These are phyloP conservation scores for Aphelinus atriplicis DNA, from an alignment of 1,140 invertebrate genomes.

Conservation along the genomic window DNA sequence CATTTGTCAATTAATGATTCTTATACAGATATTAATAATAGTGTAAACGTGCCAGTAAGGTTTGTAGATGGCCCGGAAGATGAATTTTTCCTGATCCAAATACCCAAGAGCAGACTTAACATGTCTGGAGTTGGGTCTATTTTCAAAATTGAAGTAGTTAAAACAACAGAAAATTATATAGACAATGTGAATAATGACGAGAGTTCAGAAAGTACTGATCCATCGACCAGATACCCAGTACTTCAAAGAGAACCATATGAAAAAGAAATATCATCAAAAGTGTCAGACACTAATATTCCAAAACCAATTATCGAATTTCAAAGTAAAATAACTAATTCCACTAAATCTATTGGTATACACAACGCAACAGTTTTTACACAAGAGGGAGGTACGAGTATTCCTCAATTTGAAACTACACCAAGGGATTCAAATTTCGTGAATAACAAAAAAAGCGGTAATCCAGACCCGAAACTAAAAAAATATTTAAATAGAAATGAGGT, in stretches of 20 bases:
- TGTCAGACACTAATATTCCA: background rate
- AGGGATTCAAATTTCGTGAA: too few species aligned
- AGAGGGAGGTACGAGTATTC: too few species aligned
- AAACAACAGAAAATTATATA: background rate
- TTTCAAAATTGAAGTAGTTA: constrained; percentile 42
- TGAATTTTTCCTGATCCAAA: constrained; percentile 44
- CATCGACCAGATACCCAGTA: too few species aligned
- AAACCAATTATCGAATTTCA: constrained; percentile 3
- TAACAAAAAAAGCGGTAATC: too few species aligned
- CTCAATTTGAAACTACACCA: too few species aligned
- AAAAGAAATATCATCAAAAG: background rate
- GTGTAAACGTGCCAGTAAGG: constrained; percentile 33
- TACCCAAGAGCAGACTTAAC: constrained; percentile 45
- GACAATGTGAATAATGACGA: constrained; percentile 6
- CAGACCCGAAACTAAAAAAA: too few species aligned
- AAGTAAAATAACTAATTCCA: too few species aligned
- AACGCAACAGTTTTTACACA: too few species aligned
- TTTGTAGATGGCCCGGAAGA: constrained; percentile 43
- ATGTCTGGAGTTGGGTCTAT: constrained; percentile 34
- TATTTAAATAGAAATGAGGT: too few species aligned
- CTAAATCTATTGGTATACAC: too few species aligned
- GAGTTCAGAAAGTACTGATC: too few species aligned
- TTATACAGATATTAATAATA: constrained; percentile 20
- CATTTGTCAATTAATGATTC: constrained; percentile 11
- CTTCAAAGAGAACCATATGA: background rate